Evolutionary conservation across 2,888 invertebrate species (phyloP), one percentile per base, ranked within the genome.

Genomic region (Rhingia campestris): DNA sequence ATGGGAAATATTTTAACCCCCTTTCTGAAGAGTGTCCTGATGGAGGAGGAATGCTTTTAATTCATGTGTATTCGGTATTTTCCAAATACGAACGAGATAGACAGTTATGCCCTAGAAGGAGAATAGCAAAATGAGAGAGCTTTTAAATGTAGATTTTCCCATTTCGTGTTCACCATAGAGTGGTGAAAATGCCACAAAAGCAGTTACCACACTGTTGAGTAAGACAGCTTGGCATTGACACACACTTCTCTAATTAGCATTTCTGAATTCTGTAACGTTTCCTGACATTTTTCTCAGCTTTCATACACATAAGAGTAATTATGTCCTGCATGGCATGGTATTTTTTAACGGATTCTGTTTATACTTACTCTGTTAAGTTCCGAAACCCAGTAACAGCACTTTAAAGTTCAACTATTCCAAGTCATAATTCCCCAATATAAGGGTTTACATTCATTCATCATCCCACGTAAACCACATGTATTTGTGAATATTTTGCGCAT

Each of bases 391-490:
- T 45, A 45, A 41, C 41, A n/a, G 6, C 12, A 12, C 7, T n/a
- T 4, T 0, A 33, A 37, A 37, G 47, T 63, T 63, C 22, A 10
- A 6, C 32, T 45, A 59, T 61, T 61, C 33, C 45, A 10, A 47
- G 14, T 33, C 22, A 2, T 7, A 10, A 61, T 30, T 45, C 35
- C 49, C 35, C 39, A 14, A 10, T 9, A 51, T 69, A 53, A 22
- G 1, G 22, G 54, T 61, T 72, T 79, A n/a, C 59, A 69, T 56
- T 69, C 53, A 75, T 32, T 41, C 41, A 43, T 74, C 49, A 77
- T 32, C 22, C n/a, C 22, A 30, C n/a, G 37, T 47, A 72, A 41
- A 54, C 58, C 61, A 45, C 58, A 53, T 76, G 64, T 76, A 66
- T 66, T 54, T 39, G 32, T 56, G 32, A 35, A 49, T 45, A 4